These are phyloP conservation scores for Penaeus vannamei DNA, from an alignment of 1,140 invertebrate species.

Conservation along the genomic window DNA sequence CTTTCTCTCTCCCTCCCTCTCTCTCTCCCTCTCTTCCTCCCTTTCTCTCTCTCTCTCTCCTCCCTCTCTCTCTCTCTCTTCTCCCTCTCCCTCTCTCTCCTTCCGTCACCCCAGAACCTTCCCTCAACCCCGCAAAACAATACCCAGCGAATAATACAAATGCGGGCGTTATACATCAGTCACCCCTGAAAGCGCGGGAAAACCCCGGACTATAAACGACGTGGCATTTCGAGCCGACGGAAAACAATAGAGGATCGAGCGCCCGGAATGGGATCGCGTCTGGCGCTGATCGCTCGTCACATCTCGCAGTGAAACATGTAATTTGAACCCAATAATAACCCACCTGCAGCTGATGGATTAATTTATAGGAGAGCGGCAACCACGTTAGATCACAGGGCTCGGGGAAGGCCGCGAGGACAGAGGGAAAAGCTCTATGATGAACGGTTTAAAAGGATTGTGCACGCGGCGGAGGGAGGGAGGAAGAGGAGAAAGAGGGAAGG, in stretches of 20 bases:
- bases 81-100: no score
- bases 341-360: constrained; percentile 64
- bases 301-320: constrained; percentile 64
- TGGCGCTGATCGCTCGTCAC: constrained; percentile 57
- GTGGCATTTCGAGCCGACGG: neutral
- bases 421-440: neutral
- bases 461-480: neutral
- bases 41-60: no score
- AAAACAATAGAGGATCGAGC: constrained; percentile 8
- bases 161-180: no score
- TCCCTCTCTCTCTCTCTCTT: no score
- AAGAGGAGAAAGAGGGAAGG: neutral
- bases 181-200: no score
- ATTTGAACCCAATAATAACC: constrained; percentile 62
- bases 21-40: no score
- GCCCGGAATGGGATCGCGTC: constrained; percentile 45
- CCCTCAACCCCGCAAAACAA: no score
- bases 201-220: no score
- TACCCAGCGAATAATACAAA: no score
- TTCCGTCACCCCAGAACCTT: no score
- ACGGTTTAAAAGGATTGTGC: no score
- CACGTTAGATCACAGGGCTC: constrained; percentile 7
- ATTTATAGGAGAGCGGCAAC: constrained; percentile 54
- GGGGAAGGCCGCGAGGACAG: neutral
- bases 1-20: no score